Conservation (phyloP, 1,140 invertebrate species). For the Colletes latitarsis region DNA sequence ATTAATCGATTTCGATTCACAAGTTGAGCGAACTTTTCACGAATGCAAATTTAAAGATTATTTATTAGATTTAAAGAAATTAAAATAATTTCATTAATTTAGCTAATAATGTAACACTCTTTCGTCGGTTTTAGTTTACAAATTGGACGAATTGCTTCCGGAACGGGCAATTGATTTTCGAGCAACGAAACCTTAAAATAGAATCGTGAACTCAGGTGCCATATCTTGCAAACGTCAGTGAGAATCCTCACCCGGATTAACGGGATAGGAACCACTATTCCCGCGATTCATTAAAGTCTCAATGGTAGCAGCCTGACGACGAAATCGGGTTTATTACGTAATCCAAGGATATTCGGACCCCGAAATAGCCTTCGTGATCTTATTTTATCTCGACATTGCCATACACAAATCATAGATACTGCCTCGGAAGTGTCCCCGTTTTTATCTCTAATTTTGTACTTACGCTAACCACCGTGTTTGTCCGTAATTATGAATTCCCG, state of each 20-base stretch:
- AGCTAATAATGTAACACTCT: too few relatives aligned
- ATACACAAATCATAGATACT: neutral
- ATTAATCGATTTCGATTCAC: too few relatives aligned
- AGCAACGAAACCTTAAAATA: neutral
- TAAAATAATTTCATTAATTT: too few relatives aligned
- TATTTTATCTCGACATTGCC: neutral
- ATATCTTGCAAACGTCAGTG: neutral
- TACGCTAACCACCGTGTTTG: neutral
- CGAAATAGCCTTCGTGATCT: neutral
- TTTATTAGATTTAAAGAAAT: too few relatives aligned
- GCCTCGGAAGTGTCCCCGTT: neutral
- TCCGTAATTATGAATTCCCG: too few relatives aligned
- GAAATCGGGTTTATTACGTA: constrained; percentile 31
- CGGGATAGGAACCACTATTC: neutral
- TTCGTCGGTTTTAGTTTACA: neutral
- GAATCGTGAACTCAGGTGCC: neutral
- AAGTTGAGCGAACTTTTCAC: too few relatives aligned
- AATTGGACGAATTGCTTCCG: neutral
- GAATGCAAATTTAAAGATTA: too few relatives aligned
- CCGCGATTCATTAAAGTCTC: constrained; percentile 26
- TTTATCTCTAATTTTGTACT: neutral
- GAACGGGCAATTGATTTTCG: neutral
- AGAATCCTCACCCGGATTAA: constrained; percentile 18
- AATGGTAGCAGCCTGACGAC: neutral
- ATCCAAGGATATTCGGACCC: constrained; percentile 5